phyloP scores from a whole-genome alignment of 30 jellyfish, hydroid and myxozoan species.

The Chrysaora quinquecirrha region DNA sequence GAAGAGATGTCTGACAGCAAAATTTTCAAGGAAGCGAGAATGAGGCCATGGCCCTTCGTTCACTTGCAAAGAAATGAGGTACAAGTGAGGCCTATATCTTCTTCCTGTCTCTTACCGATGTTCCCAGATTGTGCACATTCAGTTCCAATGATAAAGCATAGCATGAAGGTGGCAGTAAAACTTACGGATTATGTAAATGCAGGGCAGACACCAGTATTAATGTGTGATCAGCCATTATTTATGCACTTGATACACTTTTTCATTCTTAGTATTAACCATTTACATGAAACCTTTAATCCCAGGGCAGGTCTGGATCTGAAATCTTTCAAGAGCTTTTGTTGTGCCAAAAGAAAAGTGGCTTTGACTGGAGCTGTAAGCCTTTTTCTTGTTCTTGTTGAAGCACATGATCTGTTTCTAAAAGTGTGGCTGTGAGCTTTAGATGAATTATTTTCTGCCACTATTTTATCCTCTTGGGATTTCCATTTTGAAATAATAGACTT shows the following conservation, averaged over 20 bases:
- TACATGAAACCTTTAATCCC: neutral
- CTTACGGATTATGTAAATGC: constrained; percentile 31
- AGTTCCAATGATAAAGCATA: constrained; percentile 31
- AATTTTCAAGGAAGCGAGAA: neutral
- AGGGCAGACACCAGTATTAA: constrained; percentile 39
- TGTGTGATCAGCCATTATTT: constrained; percentile 59
- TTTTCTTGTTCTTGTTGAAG: neutral
- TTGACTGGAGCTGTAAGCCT: constrained; percentile 1
- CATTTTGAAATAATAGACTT: neutral
- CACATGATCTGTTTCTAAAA: neutral
- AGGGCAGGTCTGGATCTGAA: neutral
- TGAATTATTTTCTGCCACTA: neutral
- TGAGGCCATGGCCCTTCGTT: constrained; percentile 27
- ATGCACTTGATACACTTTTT: too few species aligned
- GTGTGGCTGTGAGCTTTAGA: constrained; percentile 1
- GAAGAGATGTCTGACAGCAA: neutral
- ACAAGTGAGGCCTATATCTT: constrained; percentile 9
- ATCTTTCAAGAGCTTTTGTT: neutral
- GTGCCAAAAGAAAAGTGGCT: neutral
- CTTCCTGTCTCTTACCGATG: constrained; percentile 11
- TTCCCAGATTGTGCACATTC: constrained; percentile 55
- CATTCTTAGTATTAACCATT: neutral
- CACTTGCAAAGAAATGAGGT: constrained; percentile 1
- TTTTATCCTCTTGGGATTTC: constrained; percentile 1
- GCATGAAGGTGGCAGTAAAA: constrained; percentile 4